phyloP scores from a whole-genome alignment of 2,888 invertebrate species.

The Phaedon cochleariae region DNA sequence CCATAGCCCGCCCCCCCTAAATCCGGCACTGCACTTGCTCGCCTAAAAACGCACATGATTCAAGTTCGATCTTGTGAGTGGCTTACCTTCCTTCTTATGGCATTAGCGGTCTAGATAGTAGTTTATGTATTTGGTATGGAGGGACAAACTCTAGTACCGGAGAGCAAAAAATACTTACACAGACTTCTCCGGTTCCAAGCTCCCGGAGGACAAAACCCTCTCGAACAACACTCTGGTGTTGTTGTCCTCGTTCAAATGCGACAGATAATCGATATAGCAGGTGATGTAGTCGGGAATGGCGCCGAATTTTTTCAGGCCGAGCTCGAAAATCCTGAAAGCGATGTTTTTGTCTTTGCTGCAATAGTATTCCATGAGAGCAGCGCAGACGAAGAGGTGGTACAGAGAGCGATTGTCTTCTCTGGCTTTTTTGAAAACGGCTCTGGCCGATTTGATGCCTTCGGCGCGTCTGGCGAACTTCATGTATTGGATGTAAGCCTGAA shows the following conservation, averaged over 20 bases:
- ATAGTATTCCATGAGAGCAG: slow-evolving; percentile 99
- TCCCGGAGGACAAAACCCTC: slow-evolving; percentile 91
- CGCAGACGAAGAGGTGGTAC: slow-evolving; percentile 95
- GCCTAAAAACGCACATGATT: too few species aligned
- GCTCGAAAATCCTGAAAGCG: slow-evolving; percentile 95
- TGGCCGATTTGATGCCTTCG: slow-evolving; percentile 96
- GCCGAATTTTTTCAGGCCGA: slow-evolving; percentile 96
- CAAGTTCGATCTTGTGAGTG: too few species aligned
- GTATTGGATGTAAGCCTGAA: slow-evolving; percentile 93
- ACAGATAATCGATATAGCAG: slow-evolving; percentile 95
- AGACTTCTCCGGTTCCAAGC: slow-evolving; percentile 89
- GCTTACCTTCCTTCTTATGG: too few species aligned
- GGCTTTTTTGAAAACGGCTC: slow-evolving; percentile 94
- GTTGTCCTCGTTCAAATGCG: slow-evolving; percentile 99
- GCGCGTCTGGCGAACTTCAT: slow-evolving; percentile 98
- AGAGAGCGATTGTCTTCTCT: slow-evolving; percentile 86
- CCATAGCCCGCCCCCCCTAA: too few species aligned
- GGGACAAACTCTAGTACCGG: too few species aligned
- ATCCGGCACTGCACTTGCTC: too few species aligned
- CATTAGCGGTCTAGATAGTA: too few species aligned
- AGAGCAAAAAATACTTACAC: too few species aligned
- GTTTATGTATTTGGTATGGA: too few species aligned
- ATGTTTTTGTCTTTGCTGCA: slow-evolving; percentile 98
- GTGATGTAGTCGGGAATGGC: slow-evolving; percentile 95
- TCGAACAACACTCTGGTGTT: slow-evolving; percentile 99